Conservation (phyloP, 2,113 vertebrate genomes). For the Hypocryptadius cinnamomeus region DNA sequence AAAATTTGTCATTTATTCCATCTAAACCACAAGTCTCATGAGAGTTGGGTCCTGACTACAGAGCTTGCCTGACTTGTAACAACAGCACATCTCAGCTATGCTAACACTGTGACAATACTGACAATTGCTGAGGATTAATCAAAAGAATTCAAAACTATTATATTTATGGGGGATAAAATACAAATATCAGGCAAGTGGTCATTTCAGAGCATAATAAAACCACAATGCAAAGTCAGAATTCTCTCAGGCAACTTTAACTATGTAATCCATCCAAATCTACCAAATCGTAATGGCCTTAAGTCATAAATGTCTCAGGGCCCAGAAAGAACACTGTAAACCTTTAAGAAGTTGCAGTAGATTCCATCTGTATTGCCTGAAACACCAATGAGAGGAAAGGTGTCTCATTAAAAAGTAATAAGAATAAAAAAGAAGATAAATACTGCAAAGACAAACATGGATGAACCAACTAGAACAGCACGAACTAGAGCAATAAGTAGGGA, state of each 20-base stretch:
- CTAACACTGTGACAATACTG: background rate
- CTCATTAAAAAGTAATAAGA: background rate
- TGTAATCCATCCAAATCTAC: background rate
- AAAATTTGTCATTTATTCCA: background rate
- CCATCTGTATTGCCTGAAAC: background rate
- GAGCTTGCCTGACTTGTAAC: background rate
- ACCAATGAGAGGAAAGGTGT: background rate
- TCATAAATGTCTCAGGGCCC: background rate
- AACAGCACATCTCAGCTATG: background rate
- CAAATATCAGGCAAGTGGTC: background rate
- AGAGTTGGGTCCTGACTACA: background rate
- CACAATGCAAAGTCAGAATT: background rate
- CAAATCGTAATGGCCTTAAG: background rate
- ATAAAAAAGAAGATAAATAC: slow-evolving; percentile 32
- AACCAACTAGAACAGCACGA: background rate
- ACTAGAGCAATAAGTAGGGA: background rate
- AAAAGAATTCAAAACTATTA: background rate
- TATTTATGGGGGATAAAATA: background rate
- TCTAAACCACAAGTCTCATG: background rate
- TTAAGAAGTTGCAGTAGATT: background rate
- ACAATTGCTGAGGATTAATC: background rate
- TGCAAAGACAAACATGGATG: background rate
- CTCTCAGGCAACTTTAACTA: background rate
- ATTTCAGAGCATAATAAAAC: background rate
- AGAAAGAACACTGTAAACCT: background rate